Conservation (phyloP, 2,113 vertebrate genomes). For the Pampusana beccarii region DNA sequence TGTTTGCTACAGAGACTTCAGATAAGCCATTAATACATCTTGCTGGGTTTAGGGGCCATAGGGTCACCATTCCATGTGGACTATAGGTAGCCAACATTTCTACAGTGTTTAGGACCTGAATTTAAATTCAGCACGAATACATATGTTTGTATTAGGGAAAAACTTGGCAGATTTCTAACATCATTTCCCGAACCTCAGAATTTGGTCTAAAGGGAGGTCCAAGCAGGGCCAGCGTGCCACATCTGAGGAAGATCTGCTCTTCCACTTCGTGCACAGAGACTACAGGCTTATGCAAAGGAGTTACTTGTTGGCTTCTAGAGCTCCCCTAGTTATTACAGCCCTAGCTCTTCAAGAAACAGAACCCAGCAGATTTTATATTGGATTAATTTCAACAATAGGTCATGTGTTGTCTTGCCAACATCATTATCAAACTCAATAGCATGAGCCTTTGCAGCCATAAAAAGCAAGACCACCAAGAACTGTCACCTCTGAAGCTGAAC, state of each 20-base stretch:
- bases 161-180: not conserved
- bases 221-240: not conserved
- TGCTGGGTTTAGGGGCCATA: not conserved
- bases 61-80: not conserved
- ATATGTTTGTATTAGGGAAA: not conserved
- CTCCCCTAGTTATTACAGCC: not conserved
- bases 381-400: not conserved
- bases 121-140: not conserved
- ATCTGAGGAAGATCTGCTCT: not conserved
- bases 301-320: not conserved
- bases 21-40: constrained; percentile 22
- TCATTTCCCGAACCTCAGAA: not conserved
- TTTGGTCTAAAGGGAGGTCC: not conserved
- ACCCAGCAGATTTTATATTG: not conserved
- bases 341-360: not conserved
- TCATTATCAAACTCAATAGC: not conserved
- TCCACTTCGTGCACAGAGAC: not conserved
- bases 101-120: not conserved
- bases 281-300: not conserved
- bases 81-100: not conserved
- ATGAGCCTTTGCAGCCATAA: not conserved
- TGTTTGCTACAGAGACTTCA: constrained; percentile 5
- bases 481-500: not conserved
- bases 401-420: not conserved
- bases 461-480: not conserved